Evolutionary conservation across 1,140 invertebrate species (phyloP), one percentile per base, ranked within the genome.

Genomic region (Drosophila obscura): DNA sequence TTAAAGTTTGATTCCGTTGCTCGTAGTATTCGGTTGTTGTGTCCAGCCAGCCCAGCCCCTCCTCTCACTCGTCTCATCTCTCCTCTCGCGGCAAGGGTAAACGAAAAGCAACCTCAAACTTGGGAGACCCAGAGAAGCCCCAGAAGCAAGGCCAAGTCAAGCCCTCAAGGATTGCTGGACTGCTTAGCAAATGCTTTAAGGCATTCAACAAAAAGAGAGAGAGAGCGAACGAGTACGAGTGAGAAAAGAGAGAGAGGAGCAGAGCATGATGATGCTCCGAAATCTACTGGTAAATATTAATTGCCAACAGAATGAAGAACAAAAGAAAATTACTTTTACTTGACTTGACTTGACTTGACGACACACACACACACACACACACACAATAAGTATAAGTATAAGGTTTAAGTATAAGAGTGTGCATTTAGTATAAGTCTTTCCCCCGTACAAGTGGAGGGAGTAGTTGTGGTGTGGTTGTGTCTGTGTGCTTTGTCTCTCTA

Each of bases 201-300:
- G 11, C 35, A 13, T 39, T 13, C 11, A 1, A 13, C 19, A 26
- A 57, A 57, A 45, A 45, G 41, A 35, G 24, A 52, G 11, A 8
- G 35, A 4, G 35, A 13, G 11, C 1, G 4, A 13, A 11, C 4
- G 35, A 39, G 9, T 13, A 11, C 45, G 43, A 56, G 8, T 24
- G 44, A 55, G 49, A 19, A 52, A 26, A 15, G 28, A 16, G 5
- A 22, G 26, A 50, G 22, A 28, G 46, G 45, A 44, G 55, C 19
- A 19, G 63, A 71, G 61, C 41, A 61, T 39, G n/a, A 66, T 80
- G 81, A 85, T 85, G 58, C 69, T 81, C 24, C 60, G 69, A 78
- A 87, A 85, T 68, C 56, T 87, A 48, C 74, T 87, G 82, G 82
- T 87, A 76, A 87, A 87, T 87, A 85, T 85, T 64, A 80, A 77